Base-by-base conservation (phyloP, 2,113 vertebrate species). In the Brienomyrus longianalis region DNA sequence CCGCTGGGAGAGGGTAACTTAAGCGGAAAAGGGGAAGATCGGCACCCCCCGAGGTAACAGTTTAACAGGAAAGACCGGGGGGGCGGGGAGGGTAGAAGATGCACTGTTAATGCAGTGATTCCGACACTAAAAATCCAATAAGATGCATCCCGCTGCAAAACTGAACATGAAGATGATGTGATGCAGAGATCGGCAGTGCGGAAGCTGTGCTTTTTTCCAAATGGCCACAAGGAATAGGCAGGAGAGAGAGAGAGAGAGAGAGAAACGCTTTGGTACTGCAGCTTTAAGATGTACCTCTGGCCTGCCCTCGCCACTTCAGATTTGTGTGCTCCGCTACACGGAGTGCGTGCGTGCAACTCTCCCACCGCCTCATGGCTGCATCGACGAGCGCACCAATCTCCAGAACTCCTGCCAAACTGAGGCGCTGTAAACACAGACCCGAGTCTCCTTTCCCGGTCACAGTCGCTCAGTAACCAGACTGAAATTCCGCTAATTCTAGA, bases 1-100 rank as follows among this genome's bases (percentile, higher is more conserved):
- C 90, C 87, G 90, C 92, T 92, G 91, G 88, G 88, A 80, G 90
- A 70, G 54, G 88, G 70, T 86, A 66, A 89, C 66, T 31, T 50
- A 31, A 13, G 51, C 70, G 23, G 86, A 39, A 56, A 66, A 52
- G 45, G n/a, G 88, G 7, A 43, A 89, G 35, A 43, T 23, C 86
- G 39, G 10, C 13, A 10, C 50, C 50, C 50, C 52, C 8, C 35
- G 83, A 31, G 45, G 70, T 17, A 27, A 66, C 39, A 48, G 31
- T 31, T 66, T 35, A 74, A 45, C 39, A 48, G 89, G 85, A 59
- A 84, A 48, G 35, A 80, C 35, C n/a, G 27, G 27, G 59, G 59
- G 56, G 19, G 21, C 13, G 23, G 21, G 21, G 2, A 8, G 23
- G 27, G 27, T 11, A 35, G 10, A 35, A 7, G 35, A 17, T 43